These are phyloP conservation scores for Pachypanchax playfairii DNA, from an alignment of 2,113 vertebrate species.

Conservation along the genomic window DNA sequence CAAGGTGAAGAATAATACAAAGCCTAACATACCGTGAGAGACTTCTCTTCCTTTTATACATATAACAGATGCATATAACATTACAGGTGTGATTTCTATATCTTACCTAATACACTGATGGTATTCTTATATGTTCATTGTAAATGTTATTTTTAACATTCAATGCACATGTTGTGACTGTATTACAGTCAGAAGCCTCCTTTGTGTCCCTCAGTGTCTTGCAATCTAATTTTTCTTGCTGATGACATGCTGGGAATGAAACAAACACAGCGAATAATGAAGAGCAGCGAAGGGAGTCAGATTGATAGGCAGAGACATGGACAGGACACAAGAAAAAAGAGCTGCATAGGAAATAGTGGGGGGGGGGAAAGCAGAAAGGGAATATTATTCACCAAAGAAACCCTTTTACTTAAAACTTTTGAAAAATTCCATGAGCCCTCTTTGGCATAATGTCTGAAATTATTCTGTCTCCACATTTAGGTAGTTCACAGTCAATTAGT, in stretches of 20 bases:
- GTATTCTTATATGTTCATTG: slow-evolving; percentile 47
- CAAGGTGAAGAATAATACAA: slow-evolving; percentile 53
- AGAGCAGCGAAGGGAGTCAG: slow-evolving; percentile 17
- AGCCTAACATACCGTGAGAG: slow-evolving; percentile 44
- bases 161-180: slow-evolving; percentile 49
- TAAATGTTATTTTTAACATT: slow-evolving; percentile 58
- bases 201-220: slow-evolving; percentile 45
- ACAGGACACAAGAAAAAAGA: slow-evolving; percentile 16
- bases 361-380: not conserved
- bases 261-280: slow-evolving; percentile 40
- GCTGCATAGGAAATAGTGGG: slow-evolving; percentile 1
- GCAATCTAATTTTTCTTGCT: slow-evolving; percentile 59
- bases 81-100: slow-evolving; percentile 8
- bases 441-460: slow-evolving; percentile 8
- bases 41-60: slow-evolving; percentile 35
- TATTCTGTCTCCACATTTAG: slow-evolving; percentile 29
- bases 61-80: slow-evolving; percentile 25
- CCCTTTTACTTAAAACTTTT: slow-evolving; percentile 24
- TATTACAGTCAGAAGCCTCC: slow-evolving; percentile 56
- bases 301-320: slow-evolving; percentile 11
- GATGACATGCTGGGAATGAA: slow-evolving; percentile 52
- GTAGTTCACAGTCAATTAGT: slow-evolving; percentile 41
- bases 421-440: slow-evolving; percentile 11
- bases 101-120: slow-evolving; percentile 18
- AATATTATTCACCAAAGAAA: not conserved